Evolutionary conservation across 2,797 vertebrate genomes (phyloP), one percentile per base, ranked within the genome.

Genomic region (Brachyalestes nurse): DNA sequence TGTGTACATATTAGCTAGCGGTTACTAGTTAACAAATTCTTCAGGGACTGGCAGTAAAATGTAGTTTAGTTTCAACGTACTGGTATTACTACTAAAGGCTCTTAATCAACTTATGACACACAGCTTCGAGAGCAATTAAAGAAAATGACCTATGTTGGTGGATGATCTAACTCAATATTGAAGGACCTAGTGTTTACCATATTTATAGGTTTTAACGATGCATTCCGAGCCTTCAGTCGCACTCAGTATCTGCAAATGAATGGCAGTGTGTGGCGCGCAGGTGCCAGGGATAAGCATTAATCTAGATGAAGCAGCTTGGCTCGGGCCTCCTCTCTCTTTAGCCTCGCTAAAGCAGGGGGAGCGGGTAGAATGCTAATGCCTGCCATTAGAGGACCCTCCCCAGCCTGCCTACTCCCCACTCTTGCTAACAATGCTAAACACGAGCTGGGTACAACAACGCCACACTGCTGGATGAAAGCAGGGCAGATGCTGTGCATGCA

Each of bases 271-370:
- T 84, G 88, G 85, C 87, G 86, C 90, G 86, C 92, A 93, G 89
- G 89, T 93, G 90, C 88, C 89, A 90, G 90, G 51, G 90, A 92
- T 92, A 92, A 92, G 90, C 89, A 82, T 84, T 93, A 91, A 94
- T 93, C 90, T 92, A 90, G 89, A 92, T 92, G 88, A 93, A 92
- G 90, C 69, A 38, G 34, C 53, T 42, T 8, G 2, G 86, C 89
- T 89, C 89, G 90, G 90, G 87, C 87, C 89, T 91, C 88, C 90
- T 90, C 87, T 85, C 87, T 86, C 91, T 91, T 93, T 93, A 93
- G 89, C 88, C 81, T 73, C 87, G 87, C 90, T 90, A 89, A 92
- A 93, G 88, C 84, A 79, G 76, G 87, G 79, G 77, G 85, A 87
- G 58, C 34, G 76, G 76, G 85, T 78, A 79, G 91, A 93, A 92